These are phyloP conservation scores for Morelia viridis DNA, from an alignment of 2,797 vertebrate genomes.

Conservation along the genomic window DNA sequence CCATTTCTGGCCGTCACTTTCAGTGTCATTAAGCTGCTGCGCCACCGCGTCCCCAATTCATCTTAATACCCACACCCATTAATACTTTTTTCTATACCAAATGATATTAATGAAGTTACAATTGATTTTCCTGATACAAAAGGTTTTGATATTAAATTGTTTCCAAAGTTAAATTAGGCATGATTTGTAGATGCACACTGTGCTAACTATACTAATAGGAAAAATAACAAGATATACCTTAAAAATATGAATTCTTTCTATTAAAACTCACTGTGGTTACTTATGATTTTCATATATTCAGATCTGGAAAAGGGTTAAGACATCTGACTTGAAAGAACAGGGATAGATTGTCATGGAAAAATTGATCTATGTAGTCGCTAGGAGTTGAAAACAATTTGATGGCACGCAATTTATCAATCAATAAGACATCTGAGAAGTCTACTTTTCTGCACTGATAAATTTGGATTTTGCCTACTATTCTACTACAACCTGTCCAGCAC, in stretches of 20 bases:
- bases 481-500: background rate
- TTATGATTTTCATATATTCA: background rate
- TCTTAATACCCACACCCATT: constrained; percentile 1
- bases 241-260: background rate
- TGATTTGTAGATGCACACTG: constrained; percentile 29
- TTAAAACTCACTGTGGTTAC: background rate
- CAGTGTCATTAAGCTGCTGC: no score
- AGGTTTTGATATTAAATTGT: constrained; percentile 25
- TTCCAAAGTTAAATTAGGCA: constrained; percentile 22
- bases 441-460: background rate
- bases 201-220: background rate
- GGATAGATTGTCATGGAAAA: background rate
- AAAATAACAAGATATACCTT: constrained; percentile 1
- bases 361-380: background rate
- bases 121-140: constrained; percentile 36
- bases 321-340: background rate
- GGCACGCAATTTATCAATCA: background rate
- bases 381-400: background rate
- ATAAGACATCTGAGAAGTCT: background rate
- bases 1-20: no score
- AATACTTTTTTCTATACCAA: constrained; percentile 9
- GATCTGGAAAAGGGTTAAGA: background rate
- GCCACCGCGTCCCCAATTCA: no score
- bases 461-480: background rate
- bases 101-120: constrained; percentile 37